Percentiles rank a stretch among this genome's conserved stretches.
Evolutionary conservation across 2,888 invertebrate species (phyloP).

Genomic region (Ferdinandea cuprea): DNA sequence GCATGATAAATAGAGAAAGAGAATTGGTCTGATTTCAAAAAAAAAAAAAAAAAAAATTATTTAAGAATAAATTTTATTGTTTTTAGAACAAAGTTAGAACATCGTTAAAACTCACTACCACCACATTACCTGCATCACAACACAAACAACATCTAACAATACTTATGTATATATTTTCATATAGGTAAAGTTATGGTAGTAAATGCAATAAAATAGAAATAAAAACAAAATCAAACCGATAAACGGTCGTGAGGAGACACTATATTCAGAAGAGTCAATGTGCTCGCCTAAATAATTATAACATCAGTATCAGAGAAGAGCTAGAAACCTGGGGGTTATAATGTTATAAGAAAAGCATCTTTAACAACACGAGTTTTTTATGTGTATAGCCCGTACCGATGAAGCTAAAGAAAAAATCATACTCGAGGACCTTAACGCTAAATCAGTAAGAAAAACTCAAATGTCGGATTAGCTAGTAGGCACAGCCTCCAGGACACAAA

Average conservation of each 20-base stretch:
- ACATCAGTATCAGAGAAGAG: no score
- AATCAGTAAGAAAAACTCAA: no score
- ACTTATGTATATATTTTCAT: constrained; percentile 7
- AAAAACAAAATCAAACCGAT: neutral
- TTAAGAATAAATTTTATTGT: neutral
- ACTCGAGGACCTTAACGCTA: no score
- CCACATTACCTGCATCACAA: constrained; percentile 78
- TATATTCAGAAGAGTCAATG: no score
- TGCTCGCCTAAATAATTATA: no score
- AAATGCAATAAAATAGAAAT: neutral
- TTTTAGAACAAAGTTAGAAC: constrained; percentile 44
- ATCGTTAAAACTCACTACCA: constrained; percentile 78
- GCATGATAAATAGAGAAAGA: neutral
- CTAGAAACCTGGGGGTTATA: no score
- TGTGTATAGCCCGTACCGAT: no score
- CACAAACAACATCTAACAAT: constrained; percentile 31
- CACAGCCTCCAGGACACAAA: no score
- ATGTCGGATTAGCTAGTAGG: no score
- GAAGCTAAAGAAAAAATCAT: no score
- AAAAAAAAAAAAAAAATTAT: neutral
- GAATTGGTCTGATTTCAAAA: neutral
- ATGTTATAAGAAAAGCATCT: no score
- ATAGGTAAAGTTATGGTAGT: constrained; percentile 24
- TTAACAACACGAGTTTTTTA: no score
- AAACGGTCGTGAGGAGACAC: neutral